A percentile compares a stretch with the other conserved stretches of the same genome.
phyloP scores from a whole-genome alignment of 2,113 vertebrate genomes.

The Pteronura brasiliensis region DNA sequence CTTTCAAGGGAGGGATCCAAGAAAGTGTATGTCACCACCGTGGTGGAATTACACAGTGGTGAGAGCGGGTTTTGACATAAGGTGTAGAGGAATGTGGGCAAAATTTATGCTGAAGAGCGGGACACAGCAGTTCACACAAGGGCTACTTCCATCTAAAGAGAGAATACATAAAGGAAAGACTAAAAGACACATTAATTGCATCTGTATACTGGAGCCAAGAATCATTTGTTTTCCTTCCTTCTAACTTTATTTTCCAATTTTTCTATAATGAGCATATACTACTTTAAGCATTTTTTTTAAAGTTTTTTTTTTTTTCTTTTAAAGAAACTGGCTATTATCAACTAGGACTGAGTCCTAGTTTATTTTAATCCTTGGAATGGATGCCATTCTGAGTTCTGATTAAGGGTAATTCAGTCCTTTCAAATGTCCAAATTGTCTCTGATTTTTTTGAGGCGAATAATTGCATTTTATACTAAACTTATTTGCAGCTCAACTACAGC shows the following conservation, averaged over 20 bases:
- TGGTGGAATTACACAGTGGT: background rate
- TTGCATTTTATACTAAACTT: conserved; percentile 68
- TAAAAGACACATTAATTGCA: background rate
- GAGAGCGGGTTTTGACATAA: background rate
- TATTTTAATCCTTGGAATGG: conserved; percentile 40
- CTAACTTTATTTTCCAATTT: conserved; percentile 39
- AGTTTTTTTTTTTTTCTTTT: background rate
- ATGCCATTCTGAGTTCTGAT: conserved; percentile 48
- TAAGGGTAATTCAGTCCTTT: conserved; percentile 66
- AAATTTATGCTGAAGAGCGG: background rate
- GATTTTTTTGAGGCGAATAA: conserved; percentile 64
- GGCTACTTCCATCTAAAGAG: background rate
- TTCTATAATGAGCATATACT: background rate
- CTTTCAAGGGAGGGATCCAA: background rate
- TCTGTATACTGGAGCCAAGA: background rate
- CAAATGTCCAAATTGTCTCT: conserved; percentile 54
- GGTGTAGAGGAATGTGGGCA: background rate
- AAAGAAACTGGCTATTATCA: conserved; percentile 36
- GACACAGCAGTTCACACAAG: background rate
- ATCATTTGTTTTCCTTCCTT: conserved; percentile 15
- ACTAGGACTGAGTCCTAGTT: background rate
- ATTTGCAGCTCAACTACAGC: conserved; percentile 60
- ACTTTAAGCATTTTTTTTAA: conserved; percentile 3
- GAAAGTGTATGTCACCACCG: background rate
- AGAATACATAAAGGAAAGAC: background rate